These are phyloP conservation scores for Pogonocherus hispidulus DNA, from an alignment of 2,888 invertebrate genomes.

Conservation along the genomic window DNA sequence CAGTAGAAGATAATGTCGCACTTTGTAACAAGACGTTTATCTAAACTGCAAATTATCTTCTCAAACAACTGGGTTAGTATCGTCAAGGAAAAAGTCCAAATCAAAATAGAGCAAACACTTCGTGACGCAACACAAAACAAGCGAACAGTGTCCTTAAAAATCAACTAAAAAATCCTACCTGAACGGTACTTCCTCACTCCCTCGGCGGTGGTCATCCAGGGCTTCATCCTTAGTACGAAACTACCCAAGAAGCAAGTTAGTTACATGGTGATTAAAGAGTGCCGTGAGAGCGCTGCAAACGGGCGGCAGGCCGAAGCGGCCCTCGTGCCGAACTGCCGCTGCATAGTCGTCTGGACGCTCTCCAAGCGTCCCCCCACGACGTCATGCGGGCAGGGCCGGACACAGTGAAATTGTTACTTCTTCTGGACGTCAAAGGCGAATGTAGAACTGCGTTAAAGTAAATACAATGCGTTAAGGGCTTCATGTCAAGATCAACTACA, in stretches of 20 bases:
- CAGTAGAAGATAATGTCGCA: too few relatives aligned
- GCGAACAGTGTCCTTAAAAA: not conserved
- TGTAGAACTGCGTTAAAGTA: too few relatives aligned
- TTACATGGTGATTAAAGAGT: conserved; percentile 46
- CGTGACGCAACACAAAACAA: conserved; percentile 31
- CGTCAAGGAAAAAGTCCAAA: not conserved
- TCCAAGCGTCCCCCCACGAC: conserved; percentile 60
- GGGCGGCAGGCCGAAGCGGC: conserved; percentile 57
- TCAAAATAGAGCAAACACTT: conserved; percentile 12
- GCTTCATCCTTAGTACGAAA: conserved; percentile 41
- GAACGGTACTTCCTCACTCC: conserved; percentile 37
- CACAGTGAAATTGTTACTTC: conserved; percentile 19
- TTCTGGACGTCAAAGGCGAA: not conserved
- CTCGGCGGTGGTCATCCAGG: conserved; percentile 39
- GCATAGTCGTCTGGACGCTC: conserved; percentile 65
- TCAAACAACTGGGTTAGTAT: not conserved
- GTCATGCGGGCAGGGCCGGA: conserved; percentile 41
- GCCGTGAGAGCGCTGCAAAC: conserved; percentile 43
- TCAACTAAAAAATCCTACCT: conserved; percentile 35
- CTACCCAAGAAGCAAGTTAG: conserved; percentile 45
- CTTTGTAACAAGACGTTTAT: too few relatives aligned
- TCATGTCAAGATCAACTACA: too few relatives aligned
- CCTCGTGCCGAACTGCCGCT: conserved; percentile 66
- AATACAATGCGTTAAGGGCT: too few relatives aligned
- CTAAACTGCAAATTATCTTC: too few relatives aligned